phyloP scores from a whole-genome alignment of 2,113 vertebrate genomes.

The Rallus limicola region DNA sequence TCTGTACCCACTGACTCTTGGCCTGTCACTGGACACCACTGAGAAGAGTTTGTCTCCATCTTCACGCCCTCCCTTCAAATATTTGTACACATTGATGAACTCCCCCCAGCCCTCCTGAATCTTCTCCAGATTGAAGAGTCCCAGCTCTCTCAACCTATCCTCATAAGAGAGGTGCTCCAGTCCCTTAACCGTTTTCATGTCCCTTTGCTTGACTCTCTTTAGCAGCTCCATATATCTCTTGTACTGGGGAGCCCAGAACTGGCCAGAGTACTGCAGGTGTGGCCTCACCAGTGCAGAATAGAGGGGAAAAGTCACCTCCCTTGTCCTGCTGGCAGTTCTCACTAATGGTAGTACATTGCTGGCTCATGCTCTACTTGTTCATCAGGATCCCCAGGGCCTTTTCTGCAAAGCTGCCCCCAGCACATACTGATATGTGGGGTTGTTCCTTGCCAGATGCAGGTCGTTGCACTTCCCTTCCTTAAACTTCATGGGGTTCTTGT shows the following conservation, averaged over 20 bases:
- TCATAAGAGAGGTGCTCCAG: not conserved
- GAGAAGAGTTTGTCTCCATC: not conserved
- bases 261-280: not conserved
- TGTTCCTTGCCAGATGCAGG: not conserved
- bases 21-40: not conserved
- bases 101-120: not conserved
- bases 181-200: not conserved
- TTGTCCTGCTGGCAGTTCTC: not conserved
- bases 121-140: not conserved
- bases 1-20: not conserved
- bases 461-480: not conserved
- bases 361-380: not conserved
- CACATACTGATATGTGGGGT: rapidly evolving
- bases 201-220: not conserved
- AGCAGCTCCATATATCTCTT: not conserved
- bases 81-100: not conserved
- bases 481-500: not conserved
- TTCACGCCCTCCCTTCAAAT: not conserved
- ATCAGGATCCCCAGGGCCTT: not conserved
- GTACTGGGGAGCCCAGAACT: not conserved
- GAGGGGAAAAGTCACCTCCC: not conserved
- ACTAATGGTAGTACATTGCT: not conserved
- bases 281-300: not conserved
- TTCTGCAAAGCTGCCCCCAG: not conserved
- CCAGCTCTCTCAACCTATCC: not conserved